Percentiles rank a stretch among this genome's conserved stretches.
phyloP scores from a whole-genome alignment of 2,888 invertebrate genomes.

The Priocnemis perturbator region DNA sequence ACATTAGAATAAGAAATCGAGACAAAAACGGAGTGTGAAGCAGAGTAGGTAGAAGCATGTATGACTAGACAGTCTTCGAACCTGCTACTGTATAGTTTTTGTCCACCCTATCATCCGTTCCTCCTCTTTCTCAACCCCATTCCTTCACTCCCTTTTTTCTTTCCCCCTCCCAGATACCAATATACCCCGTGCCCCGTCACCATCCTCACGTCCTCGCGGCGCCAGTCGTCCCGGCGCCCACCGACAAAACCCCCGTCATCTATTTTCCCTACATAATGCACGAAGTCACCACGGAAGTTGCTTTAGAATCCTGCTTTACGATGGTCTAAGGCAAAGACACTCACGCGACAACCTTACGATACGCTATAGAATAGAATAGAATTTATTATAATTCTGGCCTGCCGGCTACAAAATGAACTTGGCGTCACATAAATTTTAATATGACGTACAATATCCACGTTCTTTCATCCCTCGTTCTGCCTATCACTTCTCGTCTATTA shows the following conservation, averaged over 20 bases:
- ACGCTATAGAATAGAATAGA: background rate
- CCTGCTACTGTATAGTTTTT: background rate
- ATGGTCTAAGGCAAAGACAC: background rate
- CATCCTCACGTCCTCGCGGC: conserved; percentile 38
- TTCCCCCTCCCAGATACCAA: too few species aligned
- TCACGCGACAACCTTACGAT: background rate
- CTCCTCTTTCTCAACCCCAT: conserved; percentile 15
- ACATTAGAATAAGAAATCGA: too few species aligned
- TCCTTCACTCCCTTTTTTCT: conserved; percentile 11
- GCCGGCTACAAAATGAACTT: too few species aligned
- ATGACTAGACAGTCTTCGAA: background rate
- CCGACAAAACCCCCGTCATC: conserved; percentile 54
- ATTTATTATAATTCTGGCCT: too few species aligned
- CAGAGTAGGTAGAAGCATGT: too few species aligned
- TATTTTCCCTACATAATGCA: conserved; percentile 60
- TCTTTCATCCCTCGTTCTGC: too few species aligned
- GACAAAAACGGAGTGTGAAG: too few species aligned
- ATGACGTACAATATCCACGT: too few species aligned
- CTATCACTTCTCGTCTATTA: too few species aligned
- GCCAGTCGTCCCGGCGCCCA: conserved; percentile 68
- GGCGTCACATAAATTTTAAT: background rate
- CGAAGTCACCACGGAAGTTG: conserved; percentile 40
- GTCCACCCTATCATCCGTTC: background rate
- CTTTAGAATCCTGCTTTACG: conserved; percentile 15
- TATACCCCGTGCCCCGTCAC: background rate